A percentile compares a stretch with the other conserved stretches of the same genome.
Evolutionary conservation across 1,140 invertebrate species (phyloP).

Genomic region (Oscheius sp.): DNA sequence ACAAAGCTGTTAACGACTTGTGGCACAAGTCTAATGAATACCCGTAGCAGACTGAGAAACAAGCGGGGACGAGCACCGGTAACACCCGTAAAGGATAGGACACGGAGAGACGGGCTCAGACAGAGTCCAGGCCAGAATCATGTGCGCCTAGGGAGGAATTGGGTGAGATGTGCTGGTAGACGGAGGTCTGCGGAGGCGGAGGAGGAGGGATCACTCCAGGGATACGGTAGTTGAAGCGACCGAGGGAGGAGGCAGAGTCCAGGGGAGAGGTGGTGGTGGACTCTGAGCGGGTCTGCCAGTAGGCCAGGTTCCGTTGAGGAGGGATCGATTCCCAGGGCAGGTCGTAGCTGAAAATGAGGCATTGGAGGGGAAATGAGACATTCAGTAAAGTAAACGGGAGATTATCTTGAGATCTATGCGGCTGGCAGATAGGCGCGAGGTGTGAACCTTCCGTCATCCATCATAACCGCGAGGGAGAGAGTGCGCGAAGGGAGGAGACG

Average conservation of each 20-base stretch:
- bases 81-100: too few species aligned
- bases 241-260: slow-evolving; percentile 39
- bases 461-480: neutral
- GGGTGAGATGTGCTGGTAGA: slow-evolving; percentile 33
- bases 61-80: too few species aligned
- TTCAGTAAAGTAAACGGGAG: neutral
- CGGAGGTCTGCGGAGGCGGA: slow-evolving; percentile 12
- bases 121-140: slow-evolving; percentile 38
- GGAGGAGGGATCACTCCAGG: neutral
- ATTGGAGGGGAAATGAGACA: neutral
- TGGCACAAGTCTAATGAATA: too few species aligned
- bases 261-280: slow-evolving; percentile 37
- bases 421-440: neutral
- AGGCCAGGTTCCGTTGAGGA: slow-evolving; percentile 23
- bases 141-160: slow-evolving; percentile 24
- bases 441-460: neutral
- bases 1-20: too few species aligned
- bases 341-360: slow-evolving; percentile 38
- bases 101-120: too few species aligned
- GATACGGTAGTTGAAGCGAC: slow-evolving; percentile 9
- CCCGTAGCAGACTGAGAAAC: too few species aligned
- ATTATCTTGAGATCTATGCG: neutral
- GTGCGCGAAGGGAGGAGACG: neutral
- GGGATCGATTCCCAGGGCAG: slow-evolving; percentile 37
- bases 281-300: slow-evolving; percentile 23